Evolutionary conservation across 2,113 vertebrate species (phyloP).

Genomic region (Oryzias curvinotus): DNA sequence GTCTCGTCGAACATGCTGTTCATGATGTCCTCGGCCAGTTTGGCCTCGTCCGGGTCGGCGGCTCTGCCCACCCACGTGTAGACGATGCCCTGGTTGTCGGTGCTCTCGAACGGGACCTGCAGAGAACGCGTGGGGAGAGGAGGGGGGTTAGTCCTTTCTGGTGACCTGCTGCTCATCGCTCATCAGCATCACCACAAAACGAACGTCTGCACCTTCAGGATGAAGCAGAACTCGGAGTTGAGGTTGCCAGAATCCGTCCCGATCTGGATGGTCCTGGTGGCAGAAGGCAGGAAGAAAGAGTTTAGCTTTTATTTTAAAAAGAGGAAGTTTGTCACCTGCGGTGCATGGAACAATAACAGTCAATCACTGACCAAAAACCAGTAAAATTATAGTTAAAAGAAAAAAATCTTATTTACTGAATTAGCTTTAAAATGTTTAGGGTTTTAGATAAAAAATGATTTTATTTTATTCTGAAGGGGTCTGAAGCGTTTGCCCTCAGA

Average conservation of each 20-base stretch:
- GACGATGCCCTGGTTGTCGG: constrained; percentile 95
- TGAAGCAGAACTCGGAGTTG: constrained; percentile 97
- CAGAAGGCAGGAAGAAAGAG: neutral
- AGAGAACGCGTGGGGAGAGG: neutral
- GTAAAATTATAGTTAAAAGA: too few relatives aligned
- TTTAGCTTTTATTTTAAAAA: too few relatives aligned
- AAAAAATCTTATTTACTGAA: too few relatives aligned
- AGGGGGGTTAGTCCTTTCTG: too few relatives aligned
- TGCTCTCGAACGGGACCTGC: constrained; percentile 97
- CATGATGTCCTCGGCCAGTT: constrained; percentile 95
- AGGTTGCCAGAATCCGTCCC: constrained; percentile 89
- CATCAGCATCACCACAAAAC: neutral
- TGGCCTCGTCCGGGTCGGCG: constrained; percentile 92
- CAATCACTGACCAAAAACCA: too few relatives aligned
- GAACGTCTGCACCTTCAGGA: constrained; percentile 86
- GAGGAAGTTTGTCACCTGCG: too few relatives aligned
- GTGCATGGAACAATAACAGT: too few relatives aligned
- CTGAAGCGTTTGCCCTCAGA: too few relatives aligned
- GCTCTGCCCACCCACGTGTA: constrained; percentile 97
- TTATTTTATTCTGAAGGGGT: too few relatives aligned
- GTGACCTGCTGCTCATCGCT: too few relatives aligned
- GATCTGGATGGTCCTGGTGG: constrained; percentile 92
- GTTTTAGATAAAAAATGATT: too few relatives aligned
- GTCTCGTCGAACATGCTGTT: constrained; percentile 95
- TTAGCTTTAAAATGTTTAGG: too few relatives aligned